A percentile compares a stretch with the other conserved stretches of the same genome.
These are phyloP conservation scores for Oryzias javanicus DNA, from an alignment of 2,113 vertebrate genomes.

Conservation along the genomic window DNA sequence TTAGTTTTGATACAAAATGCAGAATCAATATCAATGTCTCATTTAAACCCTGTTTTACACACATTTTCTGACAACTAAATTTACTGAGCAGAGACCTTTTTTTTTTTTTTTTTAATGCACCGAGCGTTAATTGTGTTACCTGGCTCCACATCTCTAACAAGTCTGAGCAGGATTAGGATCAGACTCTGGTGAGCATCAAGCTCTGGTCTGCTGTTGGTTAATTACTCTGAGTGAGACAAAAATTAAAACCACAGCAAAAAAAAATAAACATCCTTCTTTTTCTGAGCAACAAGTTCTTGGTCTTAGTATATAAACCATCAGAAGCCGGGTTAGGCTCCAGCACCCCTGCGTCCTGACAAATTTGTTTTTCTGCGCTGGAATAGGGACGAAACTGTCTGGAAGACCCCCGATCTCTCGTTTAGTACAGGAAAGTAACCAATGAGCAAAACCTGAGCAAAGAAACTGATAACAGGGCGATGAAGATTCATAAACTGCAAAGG, in stretches of 20 bases:
- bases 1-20: neutral
- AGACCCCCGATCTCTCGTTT: constrained; percentile 78
- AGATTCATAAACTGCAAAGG: constrained; percentile 89
- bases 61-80: constrained; percentile 76
- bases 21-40: constrained; percentile 69
- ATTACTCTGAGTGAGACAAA: constrained; percentile 72
- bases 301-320: too few species aligned
- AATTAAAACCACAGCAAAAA: constrained; percentile 56
- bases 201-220: constrained; percentile 75
- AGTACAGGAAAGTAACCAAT: constrained; percentile 77
- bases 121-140: constrained; percentile 79
- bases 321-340: too few species aligned
- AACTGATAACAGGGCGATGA: constrained; percentile 85
- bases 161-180: constrained; percentile 66
- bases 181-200: constrained; percentile 67
- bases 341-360: constrained; percentile 57
- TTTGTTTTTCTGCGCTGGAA: constrained; percentile 38
- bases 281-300: constrained; percentile 64
- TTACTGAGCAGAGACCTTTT: constrained; percentile 63
- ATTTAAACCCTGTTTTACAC: constrained; percentile 73
- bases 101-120: constrained; percentile 79
- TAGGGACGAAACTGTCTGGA: constrained; percentile 73
- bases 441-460: constrained; percentile 78
- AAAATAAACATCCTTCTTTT: constrained; percentile 42
- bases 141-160: constrained; percentile 75